Evolutionary conservation across 1,140 invertebrate species (phyloP).

Genomic region (Hyphantria cunea): DNA sequence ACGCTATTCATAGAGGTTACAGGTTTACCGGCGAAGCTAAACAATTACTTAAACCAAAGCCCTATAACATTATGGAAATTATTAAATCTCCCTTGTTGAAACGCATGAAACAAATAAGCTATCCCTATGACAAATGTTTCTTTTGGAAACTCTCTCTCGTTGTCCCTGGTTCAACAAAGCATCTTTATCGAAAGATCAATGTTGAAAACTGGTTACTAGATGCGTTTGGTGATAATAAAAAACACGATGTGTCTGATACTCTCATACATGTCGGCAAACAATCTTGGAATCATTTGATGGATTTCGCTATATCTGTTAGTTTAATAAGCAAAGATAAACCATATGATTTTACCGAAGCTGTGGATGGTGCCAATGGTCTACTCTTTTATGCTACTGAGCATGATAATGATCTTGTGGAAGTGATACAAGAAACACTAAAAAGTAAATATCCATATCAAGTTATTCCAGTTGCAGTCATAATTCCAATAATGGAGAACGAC

Average conservation of each 20-base stretch:
- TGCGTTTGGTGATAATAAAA: slow-evolving; percentile 60
- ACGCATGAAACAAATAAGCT: slow-evolving; percentile 75
- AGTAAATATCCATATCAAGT: slow-evolving; percentile 69
- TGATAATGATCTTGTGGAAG: slow-evolving; percentile 55
- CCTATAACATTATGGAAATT: slow-evolving; percentile 77
- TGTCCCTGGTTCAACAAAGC: slow-evolving; percentile 75
- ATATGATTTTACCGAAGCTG: slow-evolving; percentile 53
- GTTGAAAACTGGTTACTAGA: slow-evolving; percentile 65
- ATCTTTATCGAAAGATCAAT: slow-evolving; percentile 62
- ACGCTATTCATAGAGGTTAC: slow-evolving; percentile 77
- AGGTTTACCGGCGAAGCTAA: slow-evolving; percentile 66
- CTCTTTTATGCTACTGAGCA: slow-evolving; percentile 65
- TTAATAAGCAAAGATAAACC: slow-evolving; percentile 51
- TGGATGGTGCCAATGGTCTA: slow-evolving; percentile 72
- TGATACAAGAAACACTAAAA: slow-evolving; percentile 71
- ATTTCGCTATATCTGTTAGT: slow-evolving; percentile 72
- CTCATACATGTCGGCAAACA: slow-evolving; percentile 70
- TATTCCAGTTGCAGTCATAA: slow-evolving; percentile 67
- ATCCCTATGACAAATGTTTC: slow-evolving; percentile 78
- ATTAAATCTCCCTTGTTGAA: slow-evolving; percentile 74
- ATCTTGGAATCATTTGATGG: slow-evolving; percentile 76
- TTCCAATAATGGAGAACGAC: slow-evolving; percentile 41
- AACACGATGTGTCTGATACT: slow-evolving; percentile 51
- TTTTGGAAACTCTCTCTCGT: slow-evolving; percentile 88
- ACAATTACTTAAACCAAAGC: slow-evolving; percentile 54